Evolutionary conservation across 2,888 invertebrate species (phyloP), one percentile per base, ranked within the genome.

Genomic region (Pediacus dermestoides): DNA sequence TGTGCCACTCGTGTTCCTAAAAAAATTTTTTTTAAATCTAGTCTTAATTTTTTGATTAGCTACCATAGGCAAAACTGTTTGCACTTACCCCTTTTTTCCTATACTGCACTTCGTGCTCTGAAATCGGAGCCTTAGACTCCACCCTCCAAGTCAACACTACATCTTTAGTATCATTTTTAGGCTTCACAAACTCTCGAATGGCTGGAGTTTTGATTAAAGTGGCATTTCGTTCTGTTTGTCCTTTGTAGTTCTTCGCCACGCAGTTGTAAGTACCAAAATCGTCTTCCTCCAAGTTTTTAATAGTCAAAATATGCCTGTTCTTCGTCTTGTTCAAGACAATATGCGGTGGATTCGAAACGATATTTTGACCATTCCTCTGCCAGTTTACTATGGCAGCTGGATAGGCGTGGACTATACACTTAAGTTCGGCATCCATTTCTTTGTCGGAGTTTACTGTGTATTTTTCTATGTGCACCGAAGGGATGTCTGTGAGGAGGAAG

Each of bases 181-280:
- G 52, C 33, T 57, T 58, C 4, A 52, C 39, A 27, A 58, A 55
- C 14, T 52, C 51, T 16, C 50, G 34, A 12, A 63, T 44, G 3
- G 51, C 59, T 2, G 63, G 63, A 6, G 53, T 56, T 40, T 54
- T 56, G 10, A 60, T 67, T 18, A 73, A 52, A 16, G 42, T 55
- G 8, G 66, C 53, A 30, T 60, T 58, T 34, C 65, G 60, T 23
- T 57, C 59, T n/a, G 55, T 54, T 14, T 44, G 52, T 7, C 68
- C 70, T 1, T 59, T 47, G 12, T 46, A 34, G 50, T 74, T 74
- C 13, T 52, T 57, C 2, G 73, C 73, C 3, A 54, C 46, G 55
- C 74, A 74, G 2, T 62, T 61, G 54, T 74, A 74, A 30, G 54
- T 56, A 15, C 70, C 72, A 51, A 72, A 71, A 50, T 73, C 70